A percentile compares a stretch with the other conserved stretches of the same genome.
Conservation (phyloP, 1,140 invertebrate genomes). For the Chironomus striatipennis region DNA sequence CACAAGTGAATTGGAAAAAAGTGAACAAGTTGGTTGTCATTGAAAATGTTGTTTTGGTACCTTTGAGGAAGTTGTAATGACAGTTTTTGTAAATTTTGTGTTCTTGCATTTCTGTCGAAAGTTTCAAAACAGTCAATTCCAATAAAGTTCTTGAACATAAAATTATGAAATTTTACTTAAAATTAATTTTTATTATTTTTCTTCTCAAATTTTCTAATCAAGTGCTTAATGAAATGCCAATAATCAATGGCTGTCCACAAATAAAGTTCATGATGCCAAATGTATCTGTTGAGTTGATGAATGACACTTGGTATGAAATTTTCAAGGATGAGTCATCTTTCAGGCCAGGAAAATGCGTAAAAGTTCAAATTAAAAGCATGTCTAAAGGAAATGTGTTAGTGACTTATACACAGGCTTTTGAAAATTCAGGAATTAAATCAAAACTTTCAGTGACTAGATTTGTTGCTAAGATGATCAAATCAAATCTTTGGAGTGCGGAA, state of each 20-base stretch:
- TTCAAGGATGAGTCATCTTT: background rate
- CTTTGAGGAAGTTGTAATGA: background rate
- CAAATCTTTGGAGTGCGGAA: background rate
- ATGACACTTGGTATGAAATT: background rate
- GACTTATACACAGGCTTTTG: background rate
- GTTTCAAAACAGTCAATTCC: background rate
- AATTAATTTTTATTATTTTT: background rate
- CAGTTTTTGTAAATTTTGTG: background rate
- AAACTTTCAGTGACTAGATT: background rate
- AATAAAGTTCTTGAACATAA: background rate
- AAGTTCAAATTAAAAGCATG: background rate
- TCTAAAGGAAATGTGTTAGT: background rate
- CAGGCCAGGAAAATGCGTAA: background rate
- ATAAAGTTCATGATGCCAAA: background rate
- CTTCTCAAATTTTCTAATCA: background rate
- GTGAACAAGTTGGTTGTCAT: background rate
- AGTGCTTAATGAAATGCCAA: background rate
- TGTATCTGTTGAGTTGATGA: background rate
- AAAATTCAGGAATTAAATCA: background rate
- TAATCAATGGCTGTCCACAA: background rate
- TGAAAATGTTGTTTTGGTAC: background rate
- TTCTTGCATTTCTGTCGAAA: background rate
- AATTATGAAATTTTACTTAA: too few species aligned
- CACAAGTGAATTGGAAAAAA: background rate
- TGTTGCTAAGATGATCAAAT: background rate